Base-by-base conservation (phyloP, 2,113 vertebrate species). In the Entelurus aequoreus region DNA sequence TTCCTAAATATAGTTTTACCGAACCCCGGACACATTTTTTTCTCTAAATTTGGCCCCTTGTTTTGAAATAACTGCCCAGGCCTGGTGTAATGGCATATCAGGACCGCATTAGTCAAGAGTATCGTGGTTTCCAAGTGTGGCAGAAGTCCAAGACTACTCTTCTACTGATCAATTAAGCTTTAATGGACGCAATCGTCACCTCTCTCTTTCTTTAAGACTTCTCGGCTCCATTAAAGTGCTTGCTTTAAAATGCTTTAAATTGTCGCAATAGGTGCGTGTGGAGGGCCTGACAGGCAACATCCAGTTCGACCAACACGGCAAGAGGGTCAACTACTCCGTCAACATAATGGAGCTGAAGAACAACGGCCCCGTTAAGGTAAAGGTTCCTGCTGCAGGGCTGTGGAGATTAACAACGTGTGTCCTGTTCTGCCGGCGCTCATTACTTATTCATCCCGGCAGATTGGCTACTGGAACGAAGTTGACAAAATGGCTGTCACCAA, bases 401-500 rank as follows among this genome's bases (percentile, higher is more conserved):
- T 14, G 6, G 9, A 5, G 7, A 49, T 37, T 12, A 52, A 50
- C 6, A 47, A 46, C 6, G 14, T 28, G 42, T 37, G 21, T 55
- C 5, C 47, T 49, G 19, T 50, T 37, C 42, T 60, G 3, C 55
- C 40, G 28, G 8, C 7, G 47, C 5, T 46, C 50, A 19, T 36
- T 62, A 8, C 11, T 62, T 19, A 62, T 47, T 36, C 78, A 60
- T 86, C 13, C 62, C 13, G 36, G 72, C 92, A 99, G 97, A 98
- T 99, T 75, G 97, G 96, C 74, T 99, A 98, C 79, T 99, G 97
- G 97, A 98, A 95, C 81, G 97, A 99, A 89, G 90, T 94, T 58
- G 95, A 99, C 86, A 97, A 93, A 92, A 98, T 99, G 97, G 97
- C 94, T 9, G 95, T 99, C 52, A 98, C 95, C 69, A 93, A 96